Evolutionary conservation across 2,888 invertebrate genomes (phyloP), one percentile per base, ranked within the genome.

Genomic region (Phrixothrix hirtus): DNA sequence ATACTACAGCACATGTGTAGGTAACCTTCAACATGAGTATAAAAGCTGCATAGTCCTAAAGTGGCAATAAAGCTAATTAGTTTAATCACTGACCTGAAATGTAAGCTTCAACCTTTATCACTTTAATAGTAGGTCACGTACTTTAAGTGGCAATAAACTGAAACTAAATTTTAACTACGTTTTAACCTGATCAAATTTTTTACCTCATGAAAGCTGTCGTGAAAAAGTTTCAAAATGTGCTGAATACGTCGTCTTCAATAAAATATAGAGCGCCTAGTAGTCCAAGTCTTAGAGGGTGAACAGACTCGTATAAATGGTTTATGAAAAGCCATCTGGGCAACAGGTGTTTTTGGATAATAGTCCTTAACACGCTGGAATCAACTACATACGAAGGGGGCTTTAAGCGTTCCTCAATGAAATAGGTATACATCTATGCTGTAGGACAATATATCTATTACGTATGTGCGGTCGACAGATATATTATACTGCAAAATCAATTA

Each of bases 291-390:
- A 9, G 32, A 32, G 42, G 30, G 25, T 16, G 42, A 43, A 26
- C 42, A 43, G 42, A 43, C 32, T 32, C 32, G 42, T 34, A 43
- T 43, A 52, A 45, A 52, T 39, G 45, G 39, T 41, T 41, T 51
- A 45, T 46, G 39, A 50, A 50, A 50, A 44, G 45, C 39, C 47
- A 54, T 47, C 48, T 43, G 48, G 54, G 54, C 54, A 54, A 54
- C 54, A 54, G 54, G 54, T 54, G 54, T 43, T 49, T 48, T 37
- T 43, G 46, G 48, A 48, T 42, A 38, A 47, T 36, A 44, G 35
- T 38, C 39, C 27, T 41, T 26, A 45, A 53, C 43, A 25, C 32
- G 43, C 30, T 6, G 30, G 42, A 30, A 42, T 32, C 43, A 37
- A 43, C 34, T 36, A n/a, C n/a, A n/a, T n/a, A n/a, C 12, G 36